These are phyloP conservation scores for Arothron firmamentum DNA, from an alignment of 2,113 vertebrate genomes.

Conservation along the genomic window DNA sequence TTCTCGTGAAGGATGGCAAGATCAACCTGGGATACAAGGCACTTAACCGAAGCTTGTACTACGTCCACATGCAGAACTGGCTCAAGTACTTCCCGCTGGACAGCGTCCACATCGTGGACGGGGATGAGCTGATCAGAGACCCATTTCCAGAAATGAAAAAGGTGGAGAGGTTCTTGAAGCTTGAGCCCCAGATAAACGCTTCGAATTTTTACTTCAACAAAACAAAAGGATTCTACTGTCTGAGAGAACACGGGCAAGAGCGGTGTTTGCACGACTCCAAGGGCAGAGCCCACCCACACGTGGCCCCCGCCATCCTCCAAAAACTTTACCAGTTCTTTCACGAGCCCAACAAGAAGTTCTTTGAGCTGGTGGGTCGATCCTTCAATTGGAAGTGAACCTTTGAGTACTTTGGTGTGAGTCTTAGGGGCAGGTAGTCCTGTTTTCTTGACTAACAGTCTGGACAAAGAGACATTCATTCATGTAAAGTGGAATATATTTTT, in stretches of 20 bases:
- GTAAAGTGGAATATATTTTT: conserved; percentile 91
- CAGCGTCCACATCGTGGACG: conserved; percentile 90
- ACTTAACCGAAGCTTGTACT: conserved; percentile 93
- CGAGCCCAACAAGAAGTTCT: conserved; percentile 93
- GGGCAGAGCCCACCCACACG: conserved; percentile 86
- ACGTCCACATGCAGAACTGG: conserved; percentile 91
- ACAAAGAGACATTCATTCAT: conserved; percentile 74
- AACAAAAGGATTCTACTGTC: conserved; percentile 96
- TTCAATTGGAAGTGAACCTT: conserved; percentile 87
- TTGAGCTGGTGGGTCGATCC: conserved; percentile 87
- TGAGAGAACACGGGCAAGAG: conserved; percentile 85
- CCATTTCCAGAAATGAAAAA: conserved; percentile 91
- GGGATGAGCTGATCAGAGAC: conserved; percentile 87
- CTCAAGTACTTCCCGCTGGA: conserved; percentile 83
- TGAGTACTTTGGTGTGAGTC: conserved; percentile 1
- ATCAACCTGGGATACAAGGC: conserved; percentile 94
- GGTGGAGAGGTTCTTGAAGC: conserved; percentile 86
- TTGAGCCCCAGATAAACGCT: conserved; percentile 87
- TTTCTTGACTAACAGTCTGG: conserved; percentile 77
- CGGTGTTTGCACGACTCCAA: conserved; percentile 94
- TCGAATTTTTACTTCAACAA: conserved; percentile 98
- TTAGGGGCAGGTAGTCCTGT: conserved; percentile 50
- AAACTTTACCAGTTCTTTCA: conserved; percentile 89
- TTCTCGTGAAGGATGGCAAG: conserved; percentile 83
- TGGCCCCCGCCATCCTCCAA: conserved; percentile 80